These are phyloP conservation scores for Furcifer pardalis DNA, from an alignment of 2,797 vertebrate genomes.

Conservation along the genomic window DNA sequence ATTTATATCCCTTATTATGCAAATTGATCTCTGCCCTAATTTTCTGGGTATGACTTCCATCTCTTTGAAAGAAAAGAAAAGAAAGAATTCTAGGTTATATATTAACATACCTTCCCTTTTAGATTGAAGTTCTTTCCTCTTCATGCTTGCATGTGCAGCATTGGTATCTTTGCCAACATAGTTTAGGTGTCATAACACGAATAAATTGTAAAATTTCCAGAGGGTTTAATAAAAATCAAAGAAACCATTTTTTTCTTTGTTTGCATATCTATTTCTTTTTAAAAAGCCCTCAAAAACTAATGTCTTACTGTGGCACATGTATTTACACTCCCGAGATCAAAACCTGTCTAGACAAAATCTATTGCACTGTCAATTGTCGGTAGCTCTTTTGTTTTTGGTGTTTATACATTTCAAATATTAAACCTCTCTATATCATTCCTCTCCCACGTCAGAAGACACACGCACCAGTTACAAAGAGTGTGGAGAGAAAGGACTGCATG, in stretches of 20 bases:
- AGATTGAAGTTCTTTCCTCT: slow-evolving; percentile 7
- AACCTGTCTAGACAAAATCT: slow-evolving; percentile 47
- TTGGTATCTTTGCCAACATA: slow-evolving; percentile 41
- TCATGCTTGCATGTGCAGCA: slow-evolving; percentile 35
- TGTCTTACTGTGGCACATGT: slow-evolving; percentile 23
- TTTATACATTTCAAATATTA: slow-evolving; percentile 46
- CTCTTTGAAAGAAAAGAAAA: neutral
- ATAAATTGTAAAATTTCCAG: slow-evolving; percentile 53
- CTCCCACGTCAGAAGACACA: slow-evolving; percentile 8
- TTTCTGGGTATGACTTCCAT: slow-evolving; percentile 33
- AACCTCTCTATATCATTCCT: neutral
- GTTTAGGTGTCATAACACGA: slow-evolving; percentile 30
- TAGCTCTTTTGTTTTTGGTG: neutral
- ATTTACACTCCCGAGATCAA: slow-evolving; percentile 51
- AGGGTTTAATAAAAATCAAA: slow-evolving; percentile 54
- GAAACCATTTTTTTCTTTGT: slow-evolving; percentile 31
- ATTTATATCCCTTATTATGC: slow-evolving; percentile 10
- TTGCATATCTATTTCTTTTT: slow-evolving; percentile 1
- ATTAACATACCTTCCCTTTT: slow-evolving; percentile 36
- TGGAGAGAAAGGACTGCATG: slow-evolving; percentile 39
- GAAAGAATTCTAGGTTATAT: slow-evolving; percentile 23
- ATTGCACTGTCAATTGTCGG: neutral
- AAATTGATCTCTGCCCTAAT: neutral
- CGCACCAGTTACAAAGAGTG: slow-evolving; percentile 20
- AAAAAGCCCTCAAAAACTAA: slow-evolving; percentile 39